Evolutionary conservation across 2,113 vertebrate species (phyloP), one percentile per base, ranked within the genome.

Genomic region (Hippoglossus stenolepis): DNA sequence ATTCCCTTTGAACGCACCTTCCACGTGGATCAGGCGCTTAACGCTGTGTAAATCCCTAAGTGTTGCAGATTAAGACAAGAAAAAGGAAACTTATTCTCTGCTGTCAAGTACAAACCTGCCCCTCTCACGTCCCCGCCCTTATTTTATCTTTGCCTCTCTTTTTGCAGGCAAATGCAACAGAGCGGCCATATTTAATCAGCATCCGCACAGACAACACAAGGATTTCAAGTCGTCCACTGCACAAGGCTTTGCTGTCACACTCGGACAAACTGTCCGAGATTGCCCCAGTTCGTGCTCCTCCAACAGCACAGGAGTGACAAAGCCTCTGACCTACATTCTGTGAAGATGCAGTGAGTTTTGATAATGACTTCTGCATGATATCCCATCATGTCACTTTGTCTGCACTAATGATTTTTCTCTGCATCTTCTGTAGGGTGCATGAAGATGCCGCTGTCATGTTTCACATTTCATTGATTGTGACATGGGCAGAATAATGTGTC

Each of bases 171-270:
- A 89, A 84, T 78, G 83, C 82, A 86, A 89, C 87, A 76, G 73
- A 75, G 73, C 87, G 87, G 92, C 92, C 93, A 88, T 88, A 85
- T 89, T 94, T 92, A 89, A 94, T 94, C 91, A 92, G 73, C 88
- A 89, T 93, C 92, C 91, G 79, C 60, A 69, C 8, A 80, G 89
- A 89, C 90, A 89, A 92, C 85, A 80, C 85, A 61, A 75, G 73
- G 79, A 91, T 86, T 89, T 86, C 43, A 79, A 77, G 77, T 71
- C 54, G 13, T 84, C 66, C 17, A 26, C 74, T 3, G 62, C 26
- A 67, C 43, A 71, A 77, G 45, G 59, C 77, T 65, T 3, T 47
- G 61, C 81, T 87, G 88, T 92, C 90, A 91, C 87, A 83, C 85
- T 84, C 56, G 20, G 77, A 85, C 84, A 88, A 92, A 93, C 89